Percentiles rank a stretch among this genome's conserved stretches.
Conservation (phyloP, 2,888 invertebrate genomes). For the Drosophila subsilvestris region DNA sequence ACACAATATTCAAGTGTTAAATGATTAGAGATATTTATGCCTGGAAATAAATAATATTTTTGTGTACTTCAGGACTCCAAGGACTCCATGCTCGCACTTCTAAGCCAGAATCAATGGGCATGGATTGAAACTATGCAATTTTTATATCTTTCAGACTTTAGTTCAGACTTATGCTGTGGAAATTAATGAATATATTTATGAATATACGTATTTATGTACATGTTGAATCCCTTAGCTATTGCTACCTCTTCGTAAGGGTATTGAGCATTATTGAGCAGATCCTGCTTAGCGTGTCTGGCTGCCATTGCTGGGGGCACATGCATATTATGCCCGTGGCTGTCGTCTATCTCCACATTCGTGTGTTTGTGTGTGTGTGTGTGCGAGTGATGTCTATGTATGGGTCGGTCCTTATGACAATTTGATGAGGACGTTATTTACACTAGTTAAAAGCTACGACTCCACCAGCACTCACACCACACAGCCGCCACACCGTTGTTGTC, state of each 20-base stretch:
- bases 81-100: too few relatives aligned
- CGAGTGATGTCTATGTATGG: constrained; percentile 31
- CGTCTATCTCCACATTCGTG: constrained; percentile 23
- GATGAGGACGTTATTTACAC: constrained; percentile 81
- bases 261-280: constrained; percentile 8
- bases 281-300: constrained; percentile 56
- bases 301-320: constrained; percentile 58
- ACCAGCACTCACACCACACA: constrained; percentile 1
- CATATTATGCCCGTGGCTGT: constrained; percentile 56
- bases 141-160: too few relatives aligned
- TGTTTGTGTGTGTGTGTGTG: constrained; percentile 18
- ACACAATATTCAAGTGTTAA: too few relatives aligned
- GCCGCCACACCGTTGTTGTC: constrained; percentile 52
- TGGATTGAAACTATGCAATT: too few relatives aligned
- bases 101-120: too few relatives aligned
- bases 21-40: too few relatives aligned
- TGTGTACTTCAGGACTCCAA: too few relatives aligned
- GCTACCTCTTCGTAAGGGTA: constrained; percentile 33
- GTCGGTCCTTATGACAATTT: constrained; percentile 81
- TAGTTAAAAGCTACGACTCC: constrained; percentile 78
- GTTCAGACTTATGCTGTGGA: too few relatives aligned
- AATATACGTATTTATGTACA: too few relatives aligned
- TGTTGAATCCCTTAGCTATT: neutral
- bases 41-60: too few relatives aligned
- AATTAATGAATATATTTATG: too few relatives aligned